Evolutionary conservation across 1,140 invertebrate genomes (phyloP), one percentile per base, ranked within the genome.

Genomic region (Tetranychus cinnabarinus): DNA sequence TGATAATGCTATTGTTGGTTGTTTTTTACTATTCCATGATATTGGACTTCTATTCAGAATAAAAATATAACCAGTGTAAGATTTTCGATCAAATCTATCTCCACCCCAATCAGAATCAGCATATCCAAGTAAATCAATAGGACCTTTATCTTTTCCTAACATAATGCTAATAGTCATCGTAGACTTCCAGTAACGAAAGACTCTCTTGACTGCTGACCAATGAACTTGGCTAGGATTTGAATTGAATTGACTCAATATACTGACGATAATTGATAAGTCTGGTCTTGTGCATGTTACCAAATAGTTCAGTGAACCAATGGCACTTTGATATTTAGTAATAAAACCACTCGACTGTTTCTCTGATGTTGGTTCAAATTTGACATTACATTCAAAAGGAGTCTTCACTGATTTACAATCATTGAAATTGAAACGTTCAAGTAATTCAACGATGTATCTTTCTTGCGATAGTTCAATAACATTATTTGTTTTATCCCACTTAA

Each of bases 121-220:
- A 46, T 61, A 61, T 4, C 50, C 23, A 23, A 23, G 23, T 23
- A 23, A 23, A 6, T 42, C 10, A 5, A 42, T 6, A 6, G 10
- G 10, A 42, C 10, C 39, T 6, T 10, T 10, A 42, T 42, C 10
- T 23, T 23, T 23, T 23, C 23, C 23, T 15, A 61, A 23, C 4
- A 8, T 23, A 3, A 23, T 6, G 5, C 5, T 10, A 5, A 42
- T 42, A 42, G 5, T 42, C 5, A 10, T 6, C 5, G 73, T 76
- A 37, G 69, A 70, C 61, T 71, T 73, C 7, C 78, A 57, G 62
- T 77, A 76, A 39, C 68, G 65, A 35, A 76, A 62, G 0, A 77
- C 64, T 57, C 74, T 58, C 60, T 77, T 75, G 0, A 68, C 71
- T 62, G 70, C 67, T 4, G 61, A 64, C 70, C 72, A 75, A 65